Percentiles rank a stretch among this genome's conserved stretches.
phyloP scores from a whole-genome alignment of 2,888 invertebrate species.

The Caenorhabditis sulstoni region DNA sequence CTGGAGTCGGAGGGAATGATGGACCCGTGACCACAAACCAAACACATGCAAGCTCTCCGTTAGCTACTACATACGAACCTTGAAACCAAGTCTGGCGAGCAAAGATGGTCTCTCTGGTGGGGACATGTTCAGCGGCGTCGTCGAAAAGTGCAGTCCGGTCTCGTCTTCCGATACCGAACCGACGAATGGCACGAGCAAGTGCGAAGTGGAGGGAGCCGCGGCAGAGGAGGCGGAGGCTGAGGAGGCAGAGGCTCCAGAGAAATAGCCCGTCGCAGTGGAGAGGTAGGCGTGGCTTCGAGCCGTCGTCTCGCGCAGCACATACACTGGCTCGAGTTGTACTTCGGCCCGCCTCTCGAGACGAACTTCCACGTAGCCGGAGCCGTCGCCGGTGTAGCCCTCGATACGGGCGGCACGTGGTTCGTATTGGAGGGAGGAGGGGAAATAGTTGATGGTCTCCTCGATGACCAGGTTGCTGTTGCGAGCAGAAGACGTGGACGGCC shows the following conservation, averaged over 20 bases:
- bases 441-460: conserved; percentile 41
- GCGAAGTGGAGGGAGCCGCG: conserved; percentile 1
- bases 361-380: conserved; percentile 62
- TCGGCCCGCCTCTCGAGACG: conserved; percentile 64
- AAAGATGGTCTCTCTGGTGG: conserved; percentile 55
- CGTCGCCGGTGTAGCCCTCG: conserved; percentile 59
- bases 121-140: conserved; percentile 61
- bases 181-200: conserved; percentile 36
- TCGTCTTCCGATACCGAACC: conserved; percentile 65
- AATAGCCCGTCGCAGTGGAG: conserved; percentile 54
- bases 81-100: conserved; percentile 64
- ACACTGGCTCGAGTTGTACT: conserved; percentile 66
- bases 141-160: conserved; percentile 62
- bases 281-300: conserved; percentile 52
- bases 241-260: conserved; percentile 45
- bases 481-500: conserved; percentile 10
- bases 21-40: too few relatives aligned
- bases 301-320: conserved; percentile 53
- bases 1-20: not conserved
- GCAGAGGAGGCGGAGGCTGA: not conserved
- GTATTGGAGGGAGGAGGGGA: conserved; percentile 49
- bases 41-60: not conserved
- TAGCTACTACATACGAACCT: conserved; percentile 43
- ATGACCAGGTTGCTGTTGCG: not conserved
- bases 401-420: conserved; percentile 43